Percentiles rank a stretch among this genome's conserved stretches.
phyloP scores from a whole-genome alignment of 2,113 vertebrate genomes.

The Drymodes brunneopygia region DNA sequence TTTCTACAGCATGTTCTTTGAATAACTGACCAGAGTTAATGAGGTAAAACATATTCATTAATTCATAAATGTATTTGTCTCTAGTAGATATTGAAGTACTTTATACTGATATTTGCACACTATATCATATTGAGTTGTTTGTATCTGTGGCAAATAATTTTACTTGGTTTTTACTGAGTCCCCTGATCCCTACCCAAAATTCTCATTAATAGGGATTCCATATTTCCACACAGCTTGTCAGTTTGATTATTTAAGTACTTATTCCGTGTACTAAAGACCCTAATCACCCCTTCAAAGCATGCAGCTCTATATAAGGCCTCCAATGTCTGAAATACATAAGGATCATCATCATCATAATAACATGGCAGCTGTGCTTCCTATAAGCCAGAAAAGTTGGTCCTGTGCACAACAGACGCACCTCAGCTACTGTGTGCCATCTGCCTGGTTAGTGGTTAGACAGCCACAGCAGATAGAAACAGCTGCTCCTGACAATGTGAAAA shows the following conservation, averaged over 20 bases:
- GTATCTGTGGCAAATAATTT: not conserved
- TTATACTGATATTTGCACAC: not conserved
- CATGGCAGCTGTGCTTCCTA: slow-evolving; percentile 68
- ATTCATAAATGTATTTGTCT: not conserved
- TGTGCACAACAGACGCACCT: slow-evolving; percentile 66
- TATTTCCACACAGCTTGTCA: slow-evolving; percentile 71
- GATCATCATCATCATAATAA: slow-evolving; percentile 52
- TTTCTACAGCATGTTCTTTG: not conserved
- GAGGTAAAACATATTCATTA: not conserved
- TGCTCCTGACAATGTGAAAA: slow-evolving; percentile 73
- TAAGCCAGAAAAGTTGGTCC: slow-evolving; percentile 69
- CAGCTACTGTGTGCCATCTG: slow-evolving; percentile 75
- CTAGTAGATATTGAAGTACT: not conserved
- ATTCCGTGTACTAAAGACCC: slow-evolving; percentile 61
- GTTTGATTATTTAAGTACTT: slow-evolving; percentile 72
- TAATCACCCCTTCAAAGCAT: slow-evolving; percentile 65
- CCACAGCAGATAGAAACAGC: slow-evolving; percentile 69
- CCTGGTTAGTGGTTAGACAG: slow-evolving; percentile 55
- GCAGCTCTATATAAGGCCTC: slow-evolving; percentile 56
- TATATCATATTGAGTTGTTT: not conserved
- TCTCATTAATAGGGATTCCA: slow-evolving; percentile 66
- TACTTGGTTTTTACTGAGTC: not conserved
- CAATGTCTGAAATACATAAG: slow-evolving; percentile 59
- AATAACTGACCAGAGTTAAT: not conserved
- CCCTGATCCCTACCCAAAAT: slow-evolving; percentile 47